Evolutionary conservation across 2,113 vertebrate genomes (phyloP), one percentile per base, ranked within the genome.

Genomic region (Acanthochromis polyacanthus): DNA sequence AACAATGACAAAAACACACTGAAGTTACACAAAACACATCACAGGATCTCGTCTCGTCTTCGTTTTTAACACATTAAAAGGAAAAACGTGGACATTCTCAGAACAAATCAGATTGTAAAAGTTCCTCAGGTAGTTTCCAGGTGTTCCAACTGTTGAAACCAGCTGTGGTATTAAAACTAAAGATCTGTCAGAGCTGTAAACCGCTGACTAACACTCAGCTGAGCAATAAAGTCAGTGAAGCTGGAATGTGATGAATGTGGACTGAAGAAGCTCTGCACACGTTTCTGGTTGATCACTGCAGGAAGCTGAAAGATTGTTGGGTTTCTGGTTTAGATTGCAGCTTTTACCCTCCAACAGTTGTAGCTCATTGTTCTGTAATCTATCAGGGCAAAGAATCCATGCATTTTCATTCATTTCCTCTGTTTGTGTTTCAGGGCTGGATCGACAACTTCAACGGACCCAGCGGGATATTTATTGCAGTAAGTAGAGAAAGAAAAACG

Each of bases 371-470:
- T 43, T 25, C 1, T 3, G 25, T 25, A 25, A 25, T 3, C 25
- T 43, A 11, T 65, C 28, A 51, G 16, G 7, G 10, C 16, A 30
- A n/a, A 20, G 5, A 32, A 32, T 5, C 4, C 4, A 8, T 32
- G 30, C 30, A 32, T 3, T 25, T 25, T 2, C 25, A 25, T 25
- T 25, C 25, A 25, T 25, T 25, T 30, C 6, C 40, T 43, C 40
- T 43, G 12, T 7, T 7, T 59, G 30, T 12, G 51, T 70, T 71
- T 65, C 71, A 99, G 98, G 98, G 98, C 75, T 99, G 98, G 98
- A 99, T 99, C 78, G 98, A 99, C 94, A 99, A 98, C 92, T 99
- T 97, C 92, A 98, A 99, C 80, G 98, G 98, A 87, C 98, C 98
- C 16, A 99, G 97, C 94, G 98, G 98, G 89, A 94, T 99, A 81